These are phyloP conservation scores for Mungos mungo DNA, from an alignment of 2,113 vertebrate genomes.

Conservation along the genomic window DNA sequence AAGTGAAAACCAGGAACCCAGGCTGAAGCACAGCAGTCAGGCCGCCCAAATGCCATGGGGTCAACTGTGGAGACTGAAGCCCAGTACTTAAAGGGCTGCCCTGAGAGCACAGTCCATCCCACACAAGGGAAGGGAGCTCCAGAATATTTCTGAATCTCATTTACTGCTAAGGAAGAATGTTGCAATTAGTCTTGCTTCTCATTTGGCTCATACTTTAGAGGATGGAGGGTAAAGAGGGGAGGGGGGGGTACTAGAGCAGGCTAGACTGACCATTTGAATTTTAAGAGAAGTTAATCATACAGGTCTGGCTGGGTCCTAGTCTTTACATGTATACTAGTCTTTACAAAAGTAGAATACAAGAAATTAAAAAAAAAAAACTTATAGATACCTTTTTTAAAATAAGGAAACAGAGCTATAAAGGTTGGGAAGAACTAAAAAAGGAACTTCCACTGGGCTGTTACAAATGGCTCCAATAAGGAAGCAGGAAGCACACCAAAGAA, in stretches of 20 bases:
- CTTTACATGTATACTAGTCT: background rate
- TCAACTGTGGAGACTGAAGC: background rate
- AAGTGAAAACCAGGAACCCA: background rate
- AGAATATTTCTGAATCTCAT: constrained; percentile 9
- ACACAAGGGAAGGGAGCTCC: background rate
- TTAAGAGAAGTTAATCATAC: background rate
- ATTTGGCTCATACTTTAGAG: background rate
- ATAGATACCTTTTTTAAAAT: background rate
- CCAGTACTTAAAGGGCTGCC: background rate
- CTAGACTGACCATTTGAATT: background rate
- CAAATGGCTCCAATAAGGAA: background rate
- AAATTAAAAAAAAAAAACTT: background rate
- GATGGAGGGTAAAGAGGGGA: background rate
- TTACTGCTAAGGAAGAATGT: background rate
- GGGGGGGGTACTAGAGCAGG: background rate
- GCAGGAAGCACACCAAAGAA: constrained; percentile 19
- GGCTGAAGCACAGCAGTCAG: background rate
- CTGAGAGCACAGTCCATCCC: background rate
- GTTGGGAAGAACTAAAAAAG: background rate
- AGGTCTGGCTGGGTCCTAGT: background rate
- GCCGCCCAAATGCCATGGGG: background rate
- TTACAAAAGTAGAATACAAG: background rate
- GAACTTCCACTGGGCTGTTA: background rate
- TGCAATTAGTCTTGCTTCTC: background rate
- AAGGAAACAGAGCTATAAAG: background rate